Evolutionary conservation across 2,888 invertebrate species (phyloP).

Genomic region (Nycteola revayana): DNA sequence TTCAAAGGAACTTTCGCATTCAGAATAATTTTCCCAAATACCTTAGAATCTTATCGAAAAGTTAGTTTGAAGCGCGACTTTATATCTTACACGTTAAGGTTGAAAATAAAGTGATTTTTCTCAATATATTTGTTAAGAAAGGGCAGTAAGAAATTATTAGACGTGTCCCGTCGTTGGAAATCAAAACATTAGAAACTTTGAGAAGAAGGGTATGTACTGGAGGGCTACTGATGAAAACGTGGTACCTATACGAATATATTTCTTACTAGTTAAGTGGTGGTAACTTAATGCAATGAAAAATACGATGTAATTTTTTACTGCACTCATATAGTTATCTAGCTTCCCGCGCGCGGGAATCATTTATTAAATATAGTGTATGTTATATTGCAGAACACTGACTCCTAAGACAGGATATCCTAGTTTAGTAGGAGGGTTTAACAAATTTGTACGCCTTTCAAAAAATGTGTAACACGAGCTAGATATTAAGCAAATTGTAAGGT

Average conservation of each 20-base stretch:
- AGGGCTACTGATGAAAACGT: constrained; percentile 20
- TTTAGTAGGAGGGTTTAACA: too few species aligned
- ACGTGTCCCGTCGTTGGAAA: constrained; percentile 72
- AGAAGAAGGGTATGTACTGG: constrained; percentile 31
- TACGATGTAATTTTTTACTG: too few species aligned
- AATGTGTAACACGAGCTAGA: too few species aligned
- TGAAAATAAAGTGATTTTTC: constrained; percentile 9
- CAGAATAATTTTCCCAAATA: constrained; percentile 50
- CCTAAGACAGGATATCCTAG: too few species aligned
- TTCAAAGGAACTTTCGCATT: constrained; percentile 51
- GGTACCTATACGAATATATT: constrained; percentile 37
- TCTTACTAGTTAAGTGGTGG: too few species aligned
- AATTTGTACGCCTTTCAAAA: too few species aligned
- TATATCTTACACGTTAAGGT: constrained; percentile 20
- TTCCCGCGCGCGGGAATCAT: too few species aligned
- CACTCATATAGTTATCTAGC: too few species aligned
- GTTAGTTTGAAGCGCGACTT: constrained; percentile 8
- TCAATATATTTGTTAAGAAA: constrained; percentile 16
- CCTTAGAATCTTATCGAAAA: constrained; percentile 31
- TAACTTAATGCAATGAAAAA: too few species aligned
- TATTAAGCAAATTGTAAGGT: too few species aligned
- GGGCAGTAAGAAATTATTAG: constrained; percentile 59
- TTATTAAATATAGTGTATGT: too few species aligned
- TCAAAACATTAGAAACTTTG: constrained; percentile 65
- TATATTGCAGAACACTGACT: too few species aligned